Evolutionary conservation across 2,113 vertebrate species (phyloP).

Genomic region (Pelodiscus sinensis): DNA sequence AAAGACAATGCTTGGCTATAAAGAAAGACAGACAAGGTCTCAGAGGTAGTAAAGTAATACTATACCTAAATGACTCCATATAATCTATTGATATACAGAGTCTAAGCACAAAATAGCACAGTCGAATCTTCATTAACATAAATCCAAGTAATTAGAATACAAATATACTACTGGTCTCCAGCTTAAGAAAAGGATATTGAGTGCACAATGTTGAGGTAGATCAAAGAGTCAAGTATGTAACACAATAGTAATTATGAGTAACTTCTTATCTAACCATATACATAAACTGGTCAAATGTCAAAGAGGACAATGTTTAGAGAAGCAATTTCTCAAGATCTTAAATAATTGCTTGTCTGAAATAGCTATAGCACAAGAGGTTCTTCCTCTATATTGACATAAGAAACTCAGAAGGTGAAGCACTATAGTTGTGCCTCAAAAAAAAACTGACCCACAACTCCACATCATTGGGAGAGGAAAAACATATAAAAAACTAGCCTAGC

Average conservation of each 20-base stretch:
- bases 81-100: background rate
- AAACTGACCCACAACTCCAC: background rate
- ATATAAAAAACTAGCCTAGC: background rate
- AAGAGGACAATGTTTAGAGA: background rate
- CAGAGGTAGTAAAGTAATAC: fast-evolving
- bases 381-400: background rate
- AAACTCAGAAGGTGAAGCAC: background rate
- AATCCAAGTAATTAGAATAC: background rate
- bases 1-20: background rate
- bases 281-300: background rate
- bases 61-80: background rate
- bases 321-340: background rate
- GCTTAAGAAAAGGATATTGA: background rate
- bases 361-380: background rate
- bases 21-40: background rate
- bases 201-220: background rate
- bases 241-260: background rate
- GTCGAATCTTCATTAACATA: background rate
- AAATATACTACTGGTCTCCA: background rate
- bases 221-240: background rate
- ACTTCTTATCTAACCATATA: background rate
- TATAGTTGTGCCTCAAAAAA: background rate
- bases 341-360: background rate
- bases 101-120: background rate
- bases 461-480: background rate